These are phyloP conservation scores for Aplochiton taeniatus DNA, from an alignment of 2,797 vertebrate species.

Conservation along the genomic window DNA sequence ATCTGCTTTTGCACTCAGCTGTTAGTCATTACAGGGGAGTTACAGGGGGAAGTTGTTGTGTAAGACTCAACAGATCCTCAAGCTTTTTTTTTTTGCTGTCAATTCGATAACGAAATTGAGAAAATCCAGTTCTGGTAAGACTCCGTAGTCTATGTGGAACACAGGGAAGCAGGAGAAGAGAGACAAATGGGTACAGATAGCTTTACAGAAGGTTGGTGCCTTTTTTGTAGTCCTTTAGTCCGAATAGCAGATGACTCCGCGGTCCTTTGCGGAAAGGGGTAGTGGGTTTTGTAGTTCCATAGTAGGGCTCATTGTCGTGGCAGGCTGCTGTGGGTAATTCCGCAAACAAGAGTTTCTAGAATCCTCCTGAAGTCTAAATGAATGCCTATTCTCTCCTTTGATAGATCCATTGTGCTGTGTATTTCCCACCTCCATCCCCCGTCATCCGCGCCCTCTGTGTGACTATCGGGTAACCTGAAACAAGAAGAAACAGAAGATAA, in stretches of 20 bases:
- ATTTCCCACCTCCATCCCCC: conserved; percentile 34
- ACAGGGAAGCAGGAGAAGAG: conserved; percentile 60
- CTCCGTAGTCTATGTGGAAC: conserved; percentile 56
- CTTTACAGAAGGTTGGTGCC: conserved; percentile 34
- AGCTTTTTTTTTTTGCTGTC: too few relatives aligned
- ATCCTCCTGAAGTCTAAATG: conserved; percentile 47
- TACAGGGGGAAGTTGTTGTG: too few relatives aligned
- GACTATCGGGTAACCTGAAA: conserved; percentile 82
- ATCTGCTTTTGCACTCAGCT: too few relatives aligned
- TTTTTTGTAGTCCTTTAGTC: conserved; percentile 43
- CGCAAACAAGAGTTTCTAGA: conserved; percentile 10
- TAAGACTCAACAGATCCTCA: too few relatives aligned
- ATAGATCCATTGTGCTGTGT: conserved; percentile 58
- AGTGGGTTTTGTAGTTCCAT: conserved; percentile 51
- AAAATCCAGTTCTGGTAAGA: too few relatives aligned
- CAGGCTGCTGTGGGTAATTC: conserved; percentile 1
- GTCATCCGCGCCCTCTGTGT: conserved; percentile 15
- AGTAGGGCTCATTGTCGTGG: conserved; percentile 47
- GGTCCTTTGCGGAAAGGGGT: conserved; percentile 53
- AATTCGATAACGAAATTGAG: too few relatives aligned
- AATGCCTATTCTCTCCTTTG: conserved; percentile 38
- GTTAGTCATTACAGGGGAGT: too few relatives aligned
- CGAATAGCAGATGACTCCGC: conserved; percentile 28
- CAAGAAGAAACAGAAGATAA: conserved; percentile 21
- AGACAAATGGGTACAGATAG: conserved; percentile 48